phyloP scores from a whole-genome alignment of 2,888 invertebrate genomes.

The Byasa hedistus region DNA sequence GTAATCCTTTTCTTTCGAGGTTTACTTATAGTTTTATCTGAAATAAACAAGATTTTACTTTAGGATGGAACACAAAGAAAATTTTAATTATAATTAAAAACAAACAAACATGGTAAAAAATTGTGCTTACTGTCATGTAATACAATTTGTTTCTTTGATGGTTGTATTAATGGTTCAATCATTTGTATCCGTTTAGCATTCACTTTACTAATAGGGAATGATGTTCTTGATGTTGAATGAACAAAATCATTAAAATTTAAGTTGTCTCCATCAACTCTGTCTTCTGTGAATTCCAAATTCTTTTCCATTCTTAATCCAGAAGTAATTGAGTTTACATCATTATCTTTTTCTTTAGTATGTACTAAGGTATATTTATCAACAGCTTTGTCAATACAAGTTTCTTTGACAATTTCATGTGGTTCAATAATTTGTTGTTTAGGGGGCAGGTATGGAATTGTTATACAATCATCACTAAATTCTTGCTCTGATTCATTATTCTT shows the following conservation, averaged over 20 bases:
- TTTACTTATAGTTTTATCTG: constrained; percentile 21
- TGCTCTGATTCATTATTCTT: constrained; percentile 44
- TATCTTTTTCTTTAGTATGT: constrained; percentile 3
- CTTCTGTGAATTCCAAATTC: constrained; percentile 25
- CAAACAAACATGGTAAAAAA: background rate
- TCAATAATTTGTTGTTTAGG: constrained; percentile 32
- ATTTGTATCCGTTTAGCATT: constrained; percentile 50
- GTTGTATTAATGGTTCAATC: constrained; percentile 51
- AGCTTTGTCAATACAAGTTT: background rate
- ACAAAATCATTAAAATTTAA: constrained; percentile 34
- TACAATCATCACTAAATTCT: constrained; percentile 55
- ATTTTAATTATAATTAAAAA: background rate
- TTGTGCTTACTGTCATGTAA: constrained; percentile 47
- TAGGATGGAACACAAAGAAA: background rate
- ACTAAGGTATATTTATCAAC: background rate
- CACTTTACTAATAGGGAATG: constrained; percentile 34
- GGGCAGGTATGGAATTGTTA: constrained; percentile 45
- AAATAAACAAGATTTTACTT: background rate
- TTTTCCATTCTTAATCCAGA: background rate
- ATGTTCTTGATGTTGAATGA: constrained; percentile 23
- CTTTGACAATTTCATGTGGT: constrained; percentile 13
- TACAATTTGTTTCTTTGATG: constrained; percentile 41
- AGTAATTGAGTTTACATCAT: background rate
- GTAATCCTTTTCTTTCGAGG: constrained; percentile 36
- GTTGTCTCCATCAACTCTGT: constrained; percentile 46